Evolutionary conservation across 2,113 vertebrate species (phyloP), one percentile per base, ranked within the genome.

Genomic region (Rana temporaria): DNA sequence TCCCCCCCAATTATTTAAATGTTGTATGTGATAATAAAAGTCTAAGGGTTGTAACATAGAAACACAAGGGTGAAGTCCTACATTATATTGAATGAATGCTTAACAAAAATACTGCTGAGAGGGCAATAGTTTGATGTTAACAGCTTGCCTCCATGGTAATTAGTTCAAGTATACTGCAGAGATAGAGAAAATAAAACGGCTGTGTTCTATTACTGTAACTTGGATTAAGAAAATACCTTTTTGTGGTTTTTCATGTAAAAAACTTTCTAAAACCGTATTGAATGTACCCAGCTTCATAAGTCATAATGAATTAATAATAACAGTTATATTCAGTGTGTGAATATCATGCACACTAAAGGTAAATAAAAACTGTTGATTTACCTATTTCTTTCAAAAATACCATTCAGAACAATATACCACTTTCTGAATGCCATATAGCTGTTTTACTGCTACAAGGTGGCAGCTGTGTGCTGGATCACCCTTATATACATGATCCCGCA

Each of bases 121-220:
- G 76, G 76, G 76, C 76, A 78, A 78, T 56, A 78, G 76, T 67
- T 78, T 78, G 76, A 78, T 78, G 76, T 78, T 78, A 78, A 67
- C 76, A 78, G 76, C 76, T 78, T 78, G 76, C 62, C 62, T 78
- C 76, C 63, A 65, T 78, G 30, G 76, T 56, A 78, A 78, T 78
- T 42, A 78, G 62, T 64, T 34, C 76, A 17, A 53, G 62, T 26
- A 78, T 67, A 24, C 76, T 57, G 63, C 52, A 66, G 8, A 67
- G 48, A 66, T 17, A 65, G 63, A 57, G 52, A 24, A 78, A 67
- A 78, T 64, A 78, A 78, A 78, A 75, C 56, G 7, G n/a, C 42
- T 62, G 72, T 75, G 72, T 24, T 75, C 56, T 3, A 34, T 38
- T 62, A 75, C 56, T 75, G 42, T 75, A 62, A 38, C 57, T 38